These are phyloP conservation scores for Cheilosia vulpina DNA, from an alignment of 2,888 invertebrate genomes.

Conservation along the genomic window DNA sequence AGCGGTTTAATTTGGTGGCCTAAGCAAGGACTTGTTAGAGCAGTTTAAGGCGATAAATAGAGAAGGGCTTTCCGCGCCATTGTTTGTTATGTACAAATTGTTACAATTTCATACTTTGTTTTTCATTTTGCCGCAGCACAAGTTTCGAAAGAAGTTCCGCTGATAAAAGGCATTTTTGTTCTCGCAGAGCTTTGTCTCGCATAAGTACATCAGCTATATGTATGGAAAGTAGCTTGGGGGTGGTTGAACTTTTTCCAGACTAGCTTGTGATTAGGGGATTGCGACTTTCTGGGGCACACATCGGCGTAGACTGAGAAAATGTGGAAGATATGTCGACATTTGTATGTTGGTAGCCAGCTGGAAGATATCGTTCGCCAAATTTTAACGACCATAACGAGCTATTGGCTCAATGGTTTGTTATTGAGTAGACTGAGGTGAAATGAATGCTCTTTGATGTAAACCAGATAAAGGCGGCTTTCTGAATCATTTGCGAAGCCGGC, in stretches of 20 bases:
- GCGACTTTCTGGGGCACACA: too few species aligned
- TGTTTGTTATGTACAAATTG: slow-evolving; percentile 23
- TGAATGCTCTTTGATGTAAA: too few species aligned
- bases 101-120: slow-evolving; percentile 2
- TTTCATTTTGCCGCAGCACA: neutral
- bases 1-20: slow-evolving; percentile 67
- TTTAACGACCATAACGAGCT: neutral
- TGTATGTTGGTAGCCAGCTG: neutral
- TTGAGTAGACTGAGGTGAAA: too few species aligned
- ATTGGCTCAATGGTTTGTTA: neutral
- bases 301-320: neutral
- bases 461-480: too few species aligned
- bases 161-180: slow-evolving; percentile 49
- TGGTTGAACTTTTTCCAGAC: slow-evolving; percentile 48
- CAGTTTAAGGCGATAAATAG: slow-evolving; percentile 42
- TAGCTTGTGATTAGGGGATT: slow-evolving; percentile 18
- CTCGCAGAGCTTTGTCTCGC: slow-evolving; percentile 44
- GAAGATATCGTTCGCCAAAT: neutral
- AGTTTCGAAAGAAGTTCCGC: slow-evolving; percentile 53
- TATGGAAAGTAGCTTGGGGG: slow-evolving; percentile 37
- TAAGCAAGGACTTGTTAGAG: slow-evolving; percentile 52
- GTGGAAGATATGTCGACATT: too few species aligned
- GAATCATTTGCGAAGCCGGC: too few species aligned
- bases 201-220: slow-evolving; percentile 35
- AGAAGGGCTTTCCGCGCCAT: neutral